A percentile compares a stretch with the other conserved stretches of the same genome.
Evolutionary conservation across 2,797 vertebrate species (phyloP).

Genomic region (Dendrocincla fuliginosa): DNA sequence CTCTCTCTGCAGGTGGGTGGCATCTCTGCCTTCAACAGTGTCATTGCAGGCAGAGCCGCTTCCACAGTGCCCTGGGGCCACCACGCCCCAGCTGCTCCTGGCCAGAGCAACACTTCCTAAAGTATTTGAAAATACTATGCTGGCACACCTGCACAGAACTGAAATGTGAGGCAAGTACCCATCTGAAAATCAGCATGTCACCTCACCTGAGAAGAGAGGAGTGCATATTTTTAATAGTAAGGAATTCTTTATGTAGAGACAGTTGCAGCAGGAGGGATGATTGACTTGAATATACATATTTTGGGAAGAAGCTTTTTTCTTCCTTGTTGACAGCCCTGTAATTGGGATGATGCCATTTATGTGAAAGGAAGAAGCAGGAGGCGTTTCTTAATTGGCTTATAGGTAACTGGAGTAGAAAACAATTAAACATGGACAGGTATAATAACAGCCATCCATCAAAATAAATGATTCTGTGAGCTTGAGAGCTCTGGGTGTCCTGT

Average conservation of each 20-base stretch:
- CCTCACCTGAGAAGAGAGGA: not conserved
- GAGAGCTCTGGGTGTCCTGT: not conserved
- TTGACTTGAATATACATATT: not conserved
- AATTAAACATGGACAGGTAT: conserved; percentile 19
- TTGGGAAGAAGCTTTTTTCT: not conserved
- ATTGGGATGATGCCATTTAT: not conserved
- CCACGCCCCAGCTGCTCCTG: not conserved
- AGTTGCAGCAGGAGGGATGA: not conserved
- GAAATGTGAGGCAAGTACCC: not conserved
- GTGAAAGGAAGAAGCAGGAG: not conserved
- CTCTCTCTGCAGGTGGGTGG: not conserved
- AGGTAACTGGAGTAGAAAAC: conserved; percentile 37
- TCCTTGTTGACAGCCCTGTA: not conserved
- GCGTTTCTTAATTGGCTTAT: not conserved
- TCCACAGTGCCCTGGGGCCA: not conserved
- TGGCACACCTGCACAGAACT: not conserved
- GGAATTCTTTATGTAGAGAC: not conserved
- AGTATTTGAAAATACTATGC: not conserved
- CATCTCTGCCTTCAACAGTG: not conserved
- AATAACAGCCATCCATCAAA: conserved; percentile 41
- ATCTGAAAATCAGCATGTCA: not conserved
- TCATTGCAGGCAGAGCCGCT: not conserved
- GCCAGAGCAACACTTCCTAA: not conserved
- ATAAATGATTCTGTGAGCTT: not conserved
- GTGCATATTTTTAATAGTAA: not conserved